Conservation (phyloP, 1,140 invertebrate species). For the Bombus huntii region DNA sequence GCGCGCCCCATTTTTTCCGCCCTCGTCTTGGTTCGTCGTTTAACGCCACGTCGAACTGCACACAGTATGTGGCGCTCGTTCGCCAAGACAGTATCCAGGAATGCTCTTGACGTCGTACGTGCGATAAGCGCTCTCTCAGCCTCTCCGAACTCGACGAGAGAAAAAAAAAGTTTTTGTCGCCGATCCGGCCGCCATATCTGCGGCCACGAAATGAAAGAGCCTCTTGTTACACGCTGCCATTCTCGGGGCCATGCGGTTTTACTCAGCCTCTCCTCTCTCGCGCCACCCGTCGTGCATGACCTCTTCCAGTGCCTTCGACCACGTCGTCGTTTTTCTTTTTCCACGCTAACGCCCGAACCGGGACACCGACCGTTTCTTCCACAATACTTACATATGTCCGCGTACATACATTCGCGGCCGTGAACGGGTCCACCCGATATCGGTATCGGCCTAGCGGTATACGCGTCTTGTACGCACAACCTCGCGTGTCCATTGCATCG, state of each 20-base stretch:
- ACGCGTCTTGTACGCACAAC: conserved; percentile 3
- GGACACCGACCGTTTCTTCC: neutral
- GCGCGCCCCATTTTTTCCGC: neutral
- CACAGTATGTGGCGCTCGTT: neutral
- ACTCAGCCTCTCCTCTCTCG: conserved; percentile 1
- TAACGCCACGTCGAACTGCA: neutral
- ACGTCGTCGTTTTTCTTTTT: neutral
- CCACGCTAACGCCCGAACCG: neutral
- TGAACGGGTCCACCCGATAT: conserved; percentile 33
- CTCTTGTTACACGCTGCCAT: conserved; percentile 71
- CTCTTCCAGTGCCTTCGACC: neutral
- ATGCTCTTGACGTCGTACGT: neutral
- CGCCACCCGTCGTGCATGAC: neutral
- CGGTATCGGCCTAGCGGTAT: conserved; percentile 44
- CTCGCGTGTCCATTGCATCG: conserved; percentile 4
- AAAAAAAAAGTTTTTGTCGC: conserved; percentile 45
- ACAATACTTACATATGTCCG: neutral
- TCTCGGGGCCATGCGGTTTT: conserved; percentile 46
- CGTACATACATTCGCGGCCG: conserved; percentile 4
- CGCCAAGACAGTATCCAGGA: conserved; percentile 14
- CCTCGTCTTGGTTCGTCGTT: neutral
- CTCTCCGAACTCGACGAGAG: conserved; percentile 40
- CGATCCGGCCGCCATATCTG: conserved; percentile 22
- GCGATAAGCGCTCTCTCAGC: conserved; percentile 25
- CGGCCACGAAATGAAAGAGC: conserved; percentile 73